phyloP scores from a whole-genome alignment of 2,113 vertebrate species.

The Cavia porcellus region DNA sequence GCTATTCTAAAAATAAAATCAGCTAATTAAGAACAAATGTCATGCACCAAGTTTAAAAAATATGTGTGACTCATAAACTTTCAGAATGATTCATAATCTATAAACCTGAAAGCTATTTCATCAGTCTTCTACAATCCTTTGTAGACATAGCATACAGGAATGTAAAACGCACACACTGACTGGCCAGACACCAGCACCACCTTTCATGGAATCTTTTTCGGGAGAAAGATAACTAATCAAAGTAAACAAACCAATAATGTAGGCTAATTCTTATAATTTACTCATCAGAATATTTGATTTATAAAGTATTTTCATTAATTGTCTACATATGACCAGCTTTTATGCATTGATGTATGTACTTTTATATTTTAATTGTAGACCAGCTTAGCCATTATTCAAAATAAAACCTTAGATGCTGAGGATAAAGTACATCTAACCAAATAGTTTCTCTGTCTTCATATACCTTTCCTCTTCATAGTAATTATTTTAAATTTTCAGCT shows the following conservation, averaged over 20 bases:
- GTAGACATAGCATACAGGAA: not conserved
- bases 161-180: not conserved
- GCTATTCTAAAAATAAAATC: not conserved
- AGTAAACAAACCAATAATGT: not conserved
- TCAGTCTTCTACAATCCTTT: not conserved
- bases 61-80: not conserved
- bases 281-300: not conserved
- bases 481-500: not conserved
- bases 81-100: not conserved
- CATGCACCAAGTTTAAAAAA: not conserved
- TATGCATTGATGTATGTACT: not conserved
- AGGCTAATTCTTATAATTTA: not conserved
- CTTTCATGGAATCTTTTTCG: not conserved
- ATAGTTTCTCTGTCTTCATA: not conserved
- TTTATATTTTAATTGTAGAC: not conserved
- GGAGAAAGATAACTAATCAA: not conserved
- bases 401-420: not conserved
- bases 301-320: not conserved
- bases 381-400: not conserved
- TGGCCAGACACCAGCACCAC: not conserved
- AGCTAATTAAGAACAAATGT: not conserved
- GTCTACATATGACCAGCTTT: not conserved
- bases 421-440: not conserved
- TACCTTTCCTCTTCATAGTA: rapidly evolving
- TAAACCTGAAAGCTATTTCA: not conserved